Percentiles rank a stretch among this genome's conserved stretches.
Conservation (phyloP, 1,140 invertebrate genomes). For the Penaeus vannamei region DNA sequence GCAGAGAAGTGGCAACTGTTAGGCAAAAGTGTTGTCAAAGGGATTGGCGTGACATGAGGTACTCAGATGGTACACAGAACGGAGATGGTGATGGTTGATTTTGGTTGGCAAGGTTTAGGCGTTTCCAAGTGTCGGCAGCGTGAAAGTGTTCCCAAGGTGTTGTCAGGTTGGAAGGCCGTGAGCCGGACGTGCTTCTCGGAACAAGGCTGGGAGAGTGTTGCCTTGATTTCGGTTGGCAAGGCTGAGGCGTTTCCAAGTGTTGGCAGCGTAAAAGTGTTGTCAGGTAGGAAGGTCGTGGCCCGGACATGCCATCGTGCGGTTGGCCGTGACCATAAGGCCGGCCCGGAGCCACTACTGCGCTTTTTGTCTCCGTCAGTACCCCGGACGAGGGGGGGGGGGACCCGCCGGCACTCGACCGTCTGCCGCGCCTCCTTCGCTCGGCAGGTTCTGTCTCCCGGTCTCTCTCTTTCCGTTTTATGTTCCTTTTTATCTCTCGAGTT, state of each 20-base stretch:
- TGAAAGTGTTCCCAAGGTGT: too few relatives aligned
- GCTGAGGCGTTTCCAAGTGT: too few relatives aligned
- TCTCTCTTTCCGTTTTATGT: background rate
- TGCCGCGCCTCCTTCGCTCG: background rate
- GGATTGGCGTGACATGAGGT: too few relatives aligned
- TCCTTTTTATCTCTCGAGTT: background rate
- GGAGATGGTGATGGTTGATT: too few relatives aligned
- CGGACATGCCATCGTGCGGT: slow-evolving; percentile 55
- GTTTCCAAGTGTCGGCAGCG: too few relatives aligned
- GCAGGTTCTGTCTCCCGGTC: background rate
- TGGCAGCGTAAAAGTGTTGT: too few relatives aligned
- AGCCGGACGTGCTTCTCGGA: background rate
- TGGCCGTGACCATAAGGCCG: slow-evolving; percentile 57
- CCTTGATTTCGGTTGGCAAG: too few relatives aligned
- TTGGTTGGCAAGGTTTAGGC: too few relatives aligned
- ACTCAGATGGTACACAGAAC: too few relatives aligned
- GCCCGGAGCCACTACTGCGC: slow-evolving; percentile 34
- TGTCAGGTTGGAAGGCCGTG: background rate
- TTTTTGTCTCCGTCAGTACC: too few relatives aligned
- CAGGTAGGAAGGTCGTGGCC: background rate
- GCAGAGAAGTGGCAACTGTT: too few relatives aligned
- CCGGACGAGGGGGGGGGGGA: background rate
- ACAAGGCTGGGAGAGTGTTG: background rate
- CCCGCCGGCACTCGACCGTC: background rate
- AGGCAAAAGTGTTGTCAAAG: too few relatives aligned